phyloP scores from a whole-genome alignment of 2,888 invertebrate genomes.

The Thereva nobilitata region DNA sequence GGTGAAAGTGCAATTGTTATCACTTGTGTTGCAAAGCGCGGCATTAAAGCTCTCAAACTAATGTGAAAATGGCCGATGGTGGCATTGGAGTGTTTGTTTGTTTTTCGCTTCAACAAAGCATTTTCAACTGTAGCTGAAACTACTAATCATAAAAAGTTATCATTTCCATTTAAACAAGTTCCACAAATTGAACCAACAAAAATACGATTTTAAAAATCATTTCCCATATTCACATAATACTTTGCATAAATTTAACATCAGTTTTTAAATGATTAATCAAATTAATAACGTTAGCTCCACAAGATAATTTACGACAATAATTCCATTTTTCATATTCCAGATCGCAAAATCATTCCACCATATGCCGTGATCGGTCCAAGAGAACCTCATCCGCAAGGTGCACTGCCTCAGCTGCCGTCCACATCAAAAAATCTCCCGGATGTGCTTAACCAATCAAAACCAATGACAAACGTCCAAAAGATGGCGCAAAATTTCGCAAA shows the following conservation, averaged over 20 bases:
- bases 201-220: no score
- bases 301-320: neutral
- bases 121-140: no score
- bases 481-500: conserved; percentile 52
- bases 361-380: conserved; percentile 42
- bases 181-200: no score
- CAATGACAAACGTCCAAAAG: conserved; percentile 49
- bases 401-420: conserved; percentile 42
- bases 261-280: conserved; percentile 1
- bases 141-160: no score
- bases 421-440: conserved; percentile 47
- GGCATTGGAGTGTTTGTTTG: no score
- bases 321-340: conserved; percentile 21
- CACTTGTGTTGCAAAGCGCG: no score
- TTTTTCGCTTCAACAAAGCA: no score
- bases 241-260: neutral
- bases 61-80: no score
- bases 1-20: no score
- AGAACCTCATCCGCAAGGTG: conserved; percentile 20
- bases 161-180: no score
- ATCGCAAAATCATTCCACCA: conserved; percentile 38
- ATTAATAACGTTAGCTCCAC: no score
- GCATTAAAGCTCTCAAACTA: no score
- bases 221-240: neutral
- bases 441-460: conserved; percentile 44